A percentile compares a stretch with the other conserved stretches of the same genome.
Evolutionary conservation across 2,113 vertebrate genomes (phyloP).

Genomic region (Sclerurus mexicanus): DNA sequence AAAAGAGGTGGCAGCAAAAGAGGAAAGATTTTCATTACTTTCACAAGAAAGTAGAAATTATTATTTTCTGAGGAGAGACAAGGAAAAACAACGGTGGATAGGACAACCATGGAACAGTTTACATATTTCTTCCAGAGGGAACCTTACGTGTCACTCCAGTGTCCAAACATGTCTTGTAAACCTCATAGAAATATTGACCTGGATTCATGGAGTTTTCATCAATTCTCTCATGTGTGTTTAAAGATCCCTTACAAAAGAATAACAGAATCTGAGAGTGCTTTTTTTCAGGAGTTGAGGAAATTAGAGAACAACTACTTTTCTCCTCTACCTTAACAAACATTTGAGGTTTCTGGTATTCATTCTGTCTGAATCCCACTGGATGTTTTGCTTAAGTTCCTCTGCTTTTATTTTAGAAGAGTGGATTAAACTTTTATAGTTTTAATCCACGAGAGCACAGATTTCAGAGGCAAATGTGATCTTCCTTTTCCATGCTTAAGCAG

Average conservation of each 20-base stretch:
- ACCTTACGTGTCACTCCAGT: neutral
- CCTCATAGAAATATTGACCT: neutral
- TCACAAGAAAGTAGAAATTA: neutral
- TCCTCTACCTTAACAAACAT: neutral
- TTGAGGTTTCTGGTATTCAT: neutral
- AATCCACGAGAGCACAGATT: neutral
- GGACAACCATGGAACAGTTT: neutral
- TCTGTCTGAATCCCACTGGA: neutral
- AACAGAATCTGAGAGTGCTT: neutral
- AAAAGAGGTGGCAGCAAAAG: neutral
- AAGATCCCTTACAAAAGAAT: neutral
- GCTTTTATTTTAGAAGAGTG: neutral
- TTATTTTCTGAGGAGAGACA: neutral
- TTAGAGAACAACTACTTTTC: neutral
- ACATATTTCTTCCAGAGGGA: neutral
- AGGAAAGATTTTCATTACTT: neutral
- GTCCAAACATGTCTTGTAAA: neutral
- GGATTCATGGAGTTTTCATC: neutral
- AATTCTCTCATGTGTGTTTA: neutral
- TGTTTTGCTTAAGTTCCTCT: neutral
- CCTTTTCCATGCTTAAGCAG: neutral
- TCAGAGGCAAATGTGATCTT: slow-evolving; percentile 10
- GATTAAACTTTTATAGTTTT: slow-evolving; percentile 1
- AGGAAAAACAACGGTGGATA: neutral
- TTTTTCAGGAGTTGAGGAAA: neutral